Evolutionary conservation across 1,140 invertebrate species (phyloP), one percentile per base, ranked within the genome.

Genomic region (Xylocopa sonorina): DNA sequence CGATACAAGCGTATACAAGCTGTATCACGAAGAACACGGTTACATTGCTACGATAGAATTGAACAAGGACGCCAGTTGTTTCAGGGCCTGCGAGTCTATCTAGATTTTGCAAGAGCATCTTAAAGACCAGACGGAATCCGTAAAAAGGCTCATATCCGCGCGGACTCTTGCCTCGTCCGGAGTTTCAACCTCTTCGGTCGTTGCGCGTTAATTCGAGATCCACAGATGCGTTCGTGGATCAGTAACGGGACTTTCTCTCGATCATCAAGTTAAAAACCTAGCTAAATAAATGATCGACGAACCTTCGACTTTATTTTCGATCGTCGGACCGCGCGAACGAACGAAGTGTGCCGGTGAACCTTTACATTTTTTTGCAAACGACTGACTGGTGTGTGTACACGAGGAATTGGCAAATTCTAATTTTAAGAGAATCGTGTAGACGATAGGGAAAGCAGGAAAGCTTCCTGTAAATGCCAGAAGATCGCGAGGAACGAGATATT

Each of bases 101-200:
- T 62, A 71, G 75, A 71, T 71, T 78, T 78, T 51, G 29, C 75
- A 46, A 2, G 55, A 78, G 60, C 55, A 78, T 71, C 55, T 78
- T 78, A 71, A 78, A 78, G 75, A 32, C 18, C 18, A 16, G 3
- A n/a, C n/a, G 14, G 55, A 12, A 71, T 71, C 67, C 46, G 46
- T 43, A 9, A 51, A 62, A 71, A 71, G 55, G 27, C 55, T 78
- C 67, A 78, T 34, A 71, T 32, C 6, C 41, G 27, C 34, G 67
- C 67, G 46, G 55, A 43, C 75, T 60, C 46, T 71, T 55, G 55
- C 24, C 7, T n/a, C 29, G 53, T 18, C 18, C 50, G 21, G 24
- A 53, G 53, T 51, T 60, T 58, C 32, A 41, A 55, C 27, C 43
- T 41, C 63, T 27, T 9, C 9, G 3, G 18, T 0, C 62, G 14